These are phyloP conservation scores for Chinchilla lanigera DNA, from an alignment of 2,113 vertebrate species.

Conservation along the genomic window DNA sequence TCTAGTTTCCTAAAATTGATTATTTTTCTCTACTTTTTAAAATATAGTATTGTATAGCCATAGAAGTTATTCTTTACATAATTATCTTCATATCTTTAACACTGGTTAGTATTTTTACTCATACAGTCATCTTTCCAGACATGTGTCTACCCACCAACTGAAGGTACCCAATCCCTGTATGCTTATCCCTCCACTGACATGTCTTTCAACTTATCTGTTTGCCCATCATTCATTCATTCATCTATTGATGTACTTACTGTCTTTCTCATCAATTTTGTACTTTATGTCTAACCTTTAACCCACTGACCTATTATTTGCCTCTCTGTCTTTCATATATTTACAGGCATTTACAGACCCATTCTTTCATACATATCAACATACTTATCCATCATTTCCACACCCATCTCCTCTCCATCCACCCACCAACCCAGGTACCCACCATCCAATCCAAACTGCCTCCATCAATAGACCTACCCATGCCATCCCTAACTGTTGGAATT, in stretches of 20 bases:
- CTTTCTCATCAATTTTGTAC: neutral
- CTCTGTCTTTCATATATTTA: neutral
- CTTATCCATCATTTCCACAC: neutral
- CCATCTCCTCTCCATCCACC: neutral
- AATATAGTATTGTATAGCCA: neutral
- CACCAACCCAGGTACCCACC: neutral
- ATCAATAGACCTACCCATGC: neutral
- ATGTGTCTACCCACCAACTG: neutral
- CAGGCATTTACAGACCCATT: neutral
- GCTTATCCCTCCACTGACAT: neutral
- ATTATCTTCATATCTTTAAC: neutral
- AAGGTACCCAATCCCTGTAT: neutral
- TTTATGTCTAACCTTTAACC: constrained; percentile 7
- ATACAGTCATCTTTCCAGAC: neutral
- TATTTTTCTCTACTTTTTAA: neutral
- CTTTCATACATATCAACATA: neutral
- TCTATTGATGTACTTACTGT: neutral
- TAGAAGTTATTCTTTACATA: neutral
- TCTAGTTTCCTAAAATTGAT: constrained; percentile 26
- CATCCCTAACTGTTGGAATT: neutral
- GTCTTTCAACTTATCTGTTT: neutral
- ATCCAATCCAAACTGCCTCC: neutral
- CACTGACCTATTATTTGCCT: neutral
- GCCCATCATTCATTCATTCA: neutral
- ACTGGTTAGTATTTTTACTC: neutral